A percentile compares a stretch with the other conserved stretches of the same genome.
These are phyloP conservation scores for Antigone vipio DNA, from an alignment of 2,113 vertebrate species.

Conservation along the genomic window DNA sequence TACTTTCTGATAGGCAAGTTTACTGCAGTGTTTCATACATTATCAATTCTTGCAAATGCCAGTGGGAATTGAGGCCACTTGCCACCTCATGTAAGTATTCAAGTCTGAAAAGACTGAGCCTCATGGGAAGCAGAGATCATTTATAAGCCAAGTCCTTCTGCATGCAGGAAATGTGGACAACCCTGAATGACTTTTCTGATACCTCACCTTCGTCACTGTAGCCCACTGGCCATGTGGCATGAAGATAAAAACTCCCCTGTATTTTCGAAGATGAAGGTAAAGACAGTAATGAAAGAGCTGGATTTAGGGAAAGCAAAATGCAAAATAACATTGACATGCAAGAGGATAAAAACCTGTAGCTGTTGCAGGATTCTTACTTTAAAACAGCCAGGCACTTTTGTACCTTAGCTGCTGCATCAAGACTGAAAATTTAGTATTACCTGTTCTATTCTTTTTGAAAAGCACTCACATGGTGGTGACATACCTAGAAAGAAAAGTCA, in stretches of 20 bases:
- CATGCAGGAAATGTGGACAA: fast-evolving
- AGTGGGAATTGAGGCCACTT: background rate
- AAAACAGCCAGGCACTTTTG: background rate
- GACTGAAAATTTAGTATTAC: background rate
- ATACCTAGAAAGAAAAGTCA: background rate
- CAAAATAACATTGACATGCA: background rate
- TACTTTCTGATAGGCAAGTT: background rate
- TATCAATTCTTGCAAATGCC: background rate
- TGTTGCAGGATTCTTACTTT: background rate
- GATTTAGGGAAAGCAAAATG: background rate
- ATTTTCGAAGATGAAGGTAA: background rate
- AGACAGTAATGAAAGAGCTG: background rate
- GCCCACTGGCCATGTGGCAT: fast-evolving
- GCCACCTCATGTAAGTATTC: background rate
- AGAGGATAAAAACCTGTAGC: background rate
- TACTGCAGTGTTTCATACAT: background rate
- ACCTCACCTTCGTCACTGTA: background rate
- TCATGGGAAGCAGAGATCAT: background rate
- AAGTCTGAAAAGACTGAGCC: background rate
- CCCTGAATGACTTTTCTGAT: background rate
- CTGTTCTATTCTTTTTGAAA: background rate
- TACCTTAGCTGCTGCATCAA: background rate
- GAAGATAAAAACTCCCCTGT: background rate
- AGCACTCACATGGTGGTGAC: background rate
- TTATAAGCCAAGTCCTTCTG: background rate